Conservation (phyloP, 2,888 invertebrate genomes). For the Drosophila atroscutellata region DNA sequence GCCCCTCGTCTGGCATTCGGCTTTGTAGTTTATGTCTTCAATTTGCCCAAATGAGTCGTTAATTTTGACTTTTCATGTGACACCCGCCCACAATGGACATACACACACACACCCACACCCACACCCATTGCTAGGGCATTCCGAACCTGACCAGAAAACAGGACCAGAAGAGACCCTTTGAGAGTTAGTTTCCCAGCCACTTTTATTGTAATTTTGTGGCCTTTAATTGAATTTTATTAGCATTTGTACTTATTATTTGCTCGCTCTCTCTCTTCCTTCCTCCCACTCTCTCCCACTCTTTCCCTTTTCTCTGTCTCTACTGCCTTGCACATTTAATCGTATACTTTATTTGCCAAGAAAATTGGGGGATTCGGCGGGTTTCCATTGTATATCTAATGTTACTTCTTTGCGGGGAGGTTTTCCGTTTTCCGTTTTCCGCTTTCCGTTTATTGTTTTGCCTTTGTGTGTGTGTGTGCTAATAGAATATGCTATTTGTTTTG, state of each 20-base stretch:
- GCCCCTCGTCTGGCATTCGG: constrained; percentile 39
- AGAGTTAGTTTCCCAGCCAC: constrained; percentile 65
- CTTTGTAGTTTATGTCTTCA: constrained; percentile 81
- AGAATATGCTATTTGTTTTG: constrained; percentile 60
- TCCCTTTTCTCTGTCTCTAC: not conserved
- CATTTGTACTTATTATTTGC: constrained; percentile 79
- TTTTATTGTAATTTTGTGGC: constrained; percentile 80
- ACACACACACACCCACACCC: not conserved
- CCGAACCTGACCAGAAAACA: constrained; percentile 23
- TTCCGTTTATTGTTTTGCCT: constrained; percentile 14
- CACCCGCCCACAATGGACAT: constrained; percentile 26
- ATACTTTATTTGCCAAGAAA: constrained; percentile 63
- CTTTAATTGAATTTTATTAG: constrained; percentile 83
- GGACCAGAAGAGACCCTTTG: constrained; percentile 7
- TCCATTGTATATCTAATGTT: constrained; percentile 1
- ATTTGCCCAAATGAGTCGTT: constrained; percentile 83
- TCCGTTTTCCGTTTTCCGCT: constrained; percentile 30
- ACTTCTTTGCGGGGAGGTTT: constrained; percentile 35
- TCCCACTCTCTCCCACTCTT: not conserved
- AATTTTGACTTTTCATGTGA: constrained; percentile 75
- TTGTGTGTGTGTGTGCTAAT: constrained; percentile 54
- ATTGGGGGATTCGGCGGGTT: constrained; percentile 6
- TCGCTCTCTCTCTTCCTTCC: not conserved
- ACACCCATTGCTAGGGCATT: constrained; percentile 15
- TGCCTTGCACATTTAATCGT: constrained; percentile 63